Evolutionary conservation across 2,113 vertebrate species (phyloP), one percentile per base, ranked within the genome.

Genomic region (Ageneiosus marmoratus): DNA sequence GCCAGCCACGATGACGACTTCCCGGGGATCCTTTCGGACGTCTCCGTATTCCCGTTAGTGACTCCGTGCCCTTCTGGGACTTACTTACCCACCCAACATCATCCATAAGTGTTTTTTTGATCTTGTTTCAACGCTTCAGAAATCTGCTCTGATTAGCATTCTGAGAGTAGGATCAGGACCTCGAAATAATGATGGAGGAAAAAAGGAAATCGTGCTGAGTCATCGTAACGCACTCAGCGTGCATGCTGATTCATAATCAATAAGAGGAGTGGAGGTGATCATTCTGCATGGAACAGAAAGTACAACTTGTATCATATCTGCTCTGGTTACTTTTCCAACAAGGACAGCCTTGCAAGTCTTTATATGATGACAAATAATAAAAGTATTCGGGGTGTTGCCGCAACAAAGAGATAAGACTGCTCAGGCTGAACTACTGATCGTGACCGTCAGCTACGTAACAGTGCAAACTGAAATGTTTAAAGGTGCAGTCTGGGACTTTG

Each of bases 391-490:
- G 79, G 32, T 20, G 48, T 48, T 27, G 63, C 46, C 2, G 6
- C 10, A 44, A 11, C 11, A 24, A 67, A 80, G 50, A 55, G 79
- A 80, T 56, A 80, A 80, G 48, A 13, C 27, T 22, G 27, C 65
- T 50, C 29, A 51, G 18, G 29, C 27, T 65, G 62, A 65, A 65
- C 16, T 37, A 60, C 11, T 56, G 2, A 24, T 60, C 12, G 4
- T 56, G 4, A 22, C 22, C 10, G 18, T 20, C 53, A 24, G 53
- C 50, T 51, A n/a, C 50, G 13, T 51, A 51, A 15, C 13, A 16
- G 12, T 16, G 48, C 48, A 2, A 12, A 12, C 12, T 51, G 50
- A 51, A 3, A 51, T 4, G 55, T 8, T 37, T 37, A 37, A 67
- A 67, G 63, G 44, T 48, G 44, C 44, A 0, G 69, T 48, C n/a